A percentile compares a stretch with the other conserved stretches of the same genome.
Evolutionary conservation across 2,113 vertebrate genomes (phyloP).

Genomic region (Melanerpes formicivorus): DNA sequence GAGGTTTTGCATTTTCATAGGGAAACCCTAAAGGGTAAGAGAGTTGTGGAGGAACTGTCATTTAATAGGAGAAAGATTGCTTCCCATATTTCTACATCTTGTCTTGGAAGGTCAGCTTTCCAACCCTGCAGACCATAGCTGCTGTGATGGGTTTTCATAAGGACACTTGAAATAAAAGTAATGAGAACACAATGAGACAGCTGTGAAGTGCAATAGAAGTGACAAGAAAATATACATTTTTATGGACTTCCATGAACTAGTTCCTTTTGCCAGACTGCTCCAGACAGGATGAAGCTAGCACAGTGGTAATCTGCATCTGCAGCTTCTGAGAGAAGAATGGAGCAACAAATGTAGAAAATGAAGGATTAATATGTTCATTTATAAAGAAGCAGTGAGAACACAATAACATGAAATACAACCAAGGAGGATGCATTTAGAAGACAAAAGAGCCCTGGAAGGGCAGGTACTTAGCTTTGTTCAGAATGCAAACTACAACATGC

Average conservation of each 20-base stretch:
- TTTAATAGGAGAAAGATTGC: not conserved
- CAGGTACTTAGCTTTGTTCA: constrained; percentile 54
- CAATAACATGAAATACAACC: constrained; percentile 26
- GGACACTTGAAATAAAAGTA: not conserved
- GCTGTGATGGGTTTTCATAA: not conserved
- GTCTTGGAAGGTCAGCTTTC: not conserved
- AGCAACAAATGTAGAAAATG: constrained; percentile 55
- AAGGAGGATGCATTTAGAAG: constrained; percentile 51
- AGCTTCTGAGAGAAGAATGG: constrained; percentile 36
- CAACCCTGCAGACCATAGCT: not conserved
- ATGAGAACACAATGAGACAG: not conserved
- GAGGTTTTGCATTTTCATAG: not conserved
- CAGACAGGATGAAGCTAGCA: constrained; percentile 35
- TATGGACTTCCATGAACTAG: constrained; percentile 29
- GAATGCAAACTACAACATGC: constrained; percentile 7
- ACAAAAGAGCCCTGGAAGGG: constrained; percentile 36
- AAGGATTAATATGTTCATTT: constrained; percentile 70
- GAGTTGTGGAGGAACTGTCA: not conserved
- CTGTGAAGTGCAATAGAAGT: not conserved
- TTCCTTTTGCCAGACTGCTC: constrained; percentile 22
- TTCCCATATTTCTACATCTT: not conserved
- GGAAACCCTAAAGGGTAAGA: not conserved
- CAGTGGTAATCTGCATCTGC: constrained; percentile 29
- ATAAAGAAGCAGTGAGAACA: constrained; percentile 43
- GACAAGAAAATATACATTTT: constrained; percentile 9